Conservation (phyloP, 2,888 invertebrate genomes). For the Gymnoscelis rufifasciata region DNA sequence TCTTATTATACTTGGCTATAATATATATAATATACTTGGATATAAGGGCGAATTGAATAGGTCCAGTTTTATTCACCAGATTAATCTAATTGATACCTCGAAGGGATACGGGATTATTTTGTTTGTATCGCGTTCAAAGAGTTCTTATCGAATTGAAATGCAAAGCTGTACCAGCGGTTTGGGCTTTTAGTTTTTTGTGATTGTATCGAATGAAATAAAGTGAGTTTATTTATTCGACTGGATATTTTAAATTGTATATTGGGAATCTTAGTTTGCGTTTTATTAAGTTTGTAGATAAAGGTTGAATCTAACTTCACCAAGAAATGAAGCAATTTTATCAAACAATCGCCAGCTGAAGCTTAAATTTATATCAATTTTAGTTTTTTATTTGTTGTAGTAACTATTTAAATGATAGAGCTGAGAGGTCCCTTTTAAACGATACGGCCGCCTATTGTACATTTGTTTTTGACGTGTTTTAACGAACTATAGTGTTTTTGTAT, state of each 20-base stretch:
- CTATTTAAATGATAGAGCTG: no score
- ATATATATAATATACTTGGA: no score
- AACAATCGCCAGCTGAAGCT: no score
- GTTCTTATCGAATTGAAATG: slow-evolving; percentile 10
- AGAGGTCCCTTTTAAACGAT: no score
- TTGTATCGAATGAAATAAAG: slow-evolving; percentile 2
- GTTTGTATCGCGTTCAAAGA: slow-evolving; percentile 8
- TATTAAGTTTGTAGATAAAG: neutral
- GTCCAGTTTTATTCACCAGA: slow-evolving; percentile 8
- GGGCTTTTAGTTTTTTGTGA: slow-evolving; percentile 3
- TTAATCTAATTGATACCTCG: slow-evolving; percentile 18
- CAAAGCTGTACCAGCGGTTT: slow-evolving; percentile 2
- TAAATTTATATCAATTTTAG: no score
- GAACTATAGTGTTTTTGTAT: no score
- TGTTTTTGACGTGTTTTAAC: no score
- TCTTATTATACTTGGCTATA: slow-evolving; percentile 34
- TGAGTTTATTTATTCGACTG: neutral
- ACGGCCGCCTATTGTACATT: no score
- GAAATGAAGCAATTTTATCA: no score
- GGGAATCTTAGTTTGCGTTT: neutral
- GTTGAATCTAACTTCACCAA: no score
- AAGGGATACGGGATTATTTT: slow-evolving; percentile 10
- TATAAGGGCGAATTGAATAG: slow-evolving; percentile 24
- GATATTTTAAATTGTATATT: neutral
- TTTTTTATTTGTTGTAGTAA: no score